Evolutionary conservation across 2,888 invertebrate species (phyloP).

Genomic region (Sphaeridia pumilis): DNA sequence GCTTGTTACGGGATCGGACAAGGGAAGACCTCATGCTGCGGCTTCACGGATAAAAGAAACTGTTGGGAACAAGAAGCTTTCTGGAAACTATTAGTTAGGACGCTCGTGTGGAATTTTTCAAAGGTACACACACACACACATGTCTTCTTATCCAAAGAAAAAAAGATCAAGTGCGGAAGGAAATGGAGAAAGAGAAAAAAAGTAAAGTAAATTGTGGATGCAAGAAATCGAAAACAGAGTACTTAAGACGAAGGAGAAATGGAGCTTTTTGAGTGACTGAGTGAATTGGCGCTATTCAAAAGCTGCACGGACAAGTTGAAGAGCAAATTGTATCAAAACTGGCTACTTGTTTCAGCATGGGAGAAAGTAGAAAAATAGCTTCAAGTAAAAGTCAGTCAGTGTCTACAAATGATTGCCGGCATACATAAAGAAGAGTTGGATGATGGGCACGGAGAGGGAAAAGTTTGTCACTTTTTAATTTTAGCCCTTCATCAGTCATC

Average conservation of each 20-base stretch:
- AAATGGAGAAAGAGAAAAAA: slow-evolving; percentile 1
- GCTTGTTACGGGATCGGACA: too few species aligned
- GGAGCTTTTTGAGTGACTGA: not conserved
- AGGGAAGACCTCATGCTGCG: too few species aligned
- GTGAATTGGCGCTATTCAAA: not conserved
- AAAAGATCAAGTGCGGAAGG: not conserved
- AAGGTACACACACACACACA: too few species aligned
- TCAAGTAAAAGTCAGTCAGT: not conserved
- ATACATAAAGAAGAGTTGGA: not conserved
- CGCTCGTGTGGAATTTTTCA: too few species aligned
- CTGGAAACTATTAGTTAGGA: too few species aligned
- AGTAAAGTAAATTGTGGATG: slow-evolving; percentile 5
- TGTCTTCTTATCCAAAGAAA: too few species aligned
- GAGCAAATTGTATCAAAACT: not conserved
- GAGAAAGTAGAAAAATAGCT: not conserved
- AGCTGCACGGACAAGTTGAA: not conserved
- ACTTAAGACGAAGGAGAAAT: not conserved
- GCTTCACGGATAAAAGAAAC: too few species aligned
- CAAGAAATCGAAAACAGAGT: slow-evolving; percentile 20
- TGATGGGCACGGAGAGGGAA: slow-evolving; percentile 11
- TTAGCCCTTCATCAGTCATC: slow-evolving; percentile 23
- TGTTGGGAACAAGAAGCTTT: too few species aligned
- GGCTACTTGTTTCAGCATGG: not conserved
- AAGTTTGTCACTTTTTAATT: slow-evolving; percentile 24
- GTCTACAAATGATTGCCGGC: slow-evolving; percentile 1